phyloP scores from a whole-genome alignment of 2,797 vertebrate species.

The Odontamblyopus rebecca region DNA sequence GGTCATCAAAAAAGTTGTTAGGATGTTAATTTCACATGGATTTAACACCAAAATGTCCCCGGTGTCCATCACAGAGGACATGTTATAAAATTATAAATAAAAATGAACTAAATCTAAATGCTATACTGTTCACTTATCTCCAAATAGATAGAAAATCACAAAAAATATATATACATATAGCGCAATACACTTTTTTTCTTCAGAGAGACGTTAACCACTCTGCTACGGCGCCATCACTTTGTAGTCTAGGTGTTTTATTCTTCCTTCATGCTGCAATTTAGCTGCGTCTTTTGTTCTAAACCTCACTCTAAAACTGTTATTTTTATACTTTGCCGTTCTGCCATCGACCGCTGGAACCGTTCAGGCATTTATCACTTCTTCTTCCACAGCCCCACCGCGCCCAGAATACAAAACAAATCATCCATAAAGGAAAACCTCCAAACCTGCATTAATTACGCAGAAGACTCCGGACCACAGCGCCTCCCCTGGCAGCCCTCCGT shows the following conservation, averaged over 20 bases:
- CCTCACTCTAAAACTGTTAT: not conserved
- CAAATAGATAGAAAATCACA: too few species aligned
- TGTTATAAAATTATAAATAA: too few species aligned
- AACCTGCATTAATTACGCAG: constrained; percentile 2
- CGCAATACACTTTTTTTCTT: too few species aligned
- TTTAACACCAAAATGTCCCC: too few species aligned
- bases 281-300: not conserved
- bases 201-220: not conserved
- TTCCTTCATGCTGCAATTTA: not conserved
- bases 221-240: not conserved
- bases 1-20: too few species aligned
- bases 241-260: not conserved
- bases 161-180: too few species aligned
- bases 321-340: not conserved
- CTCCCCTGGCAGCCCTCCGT: constrained; percentile 16
- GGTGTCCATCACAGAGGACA: too few species aligned
- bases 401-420: constrained; percentile 16
- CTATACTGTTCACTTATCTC: too few species aligned
- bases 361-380: constrained; percentile 34
- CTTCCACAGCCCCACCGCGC: constrained; percentile 49
- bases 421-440: constrained; percentile 34
- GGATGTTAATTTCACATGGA: too few species aligned
- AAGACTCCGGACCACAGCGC: constrained; percentile 12
- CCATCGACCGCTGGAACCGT: constrained; percentile 23
- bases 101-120: too few species aligned